phyloP scores from a whole-genome alignment of 1,140 invertebrate species.

The Caenorhabditis briggsae region DNA sequence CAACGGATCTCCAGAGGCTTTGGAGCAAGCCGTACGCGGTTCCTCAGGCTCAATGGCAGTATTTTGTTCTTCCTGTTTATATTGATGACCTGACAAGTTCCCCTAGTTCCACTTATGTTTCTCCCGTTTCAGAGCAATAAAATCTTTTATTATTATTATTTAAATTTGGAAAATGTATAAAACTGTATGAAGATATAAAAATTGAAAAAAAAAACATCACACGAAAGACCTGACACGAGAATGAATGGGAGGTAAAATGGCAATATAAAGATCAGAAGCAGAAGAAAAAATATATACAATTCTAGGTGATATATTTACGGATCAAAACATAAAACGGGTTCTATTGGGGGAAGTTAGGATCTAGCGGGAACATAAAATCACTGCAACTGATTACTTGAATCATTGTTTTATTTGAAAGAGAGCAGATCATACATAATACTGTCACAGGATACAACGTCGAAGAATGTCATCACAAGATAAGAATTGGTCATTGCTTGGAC shows the following conservation, averaged over 20 bases:
- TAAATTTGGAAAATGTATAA: too few species aligned
- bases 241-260: background rate
- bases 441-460: constrained; percentile 56
- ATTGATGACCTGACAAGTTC: background rate
- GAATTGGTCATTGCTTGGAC: constrained; percentile 57
- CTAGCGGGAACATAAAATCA: background rate
- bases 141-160: too few species aligned
- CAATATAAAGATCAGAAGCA: background rate
- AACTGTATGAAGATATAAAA: background rate
- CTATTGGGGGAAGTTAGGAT: background rate
- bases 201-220: background rate
- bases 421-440: constrained; percentile 46
- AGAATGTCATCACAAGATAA: constrained; percentile 60
- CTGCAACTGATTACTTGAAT: background rate
- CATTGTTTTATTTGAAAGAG: background rate
- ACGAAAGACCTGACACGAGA: constrained; percentile 19
- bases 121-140: background rate
- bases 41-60: constrained; percentile 29
- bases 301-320: too few species aligned
- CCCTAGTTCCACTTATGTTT: background rate
- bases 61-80: constrained; percentile 46
- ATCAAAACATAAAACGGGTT: too few species aligned
- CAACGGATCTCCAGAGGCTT: background rate
- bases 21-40: constrained; percentile 38
- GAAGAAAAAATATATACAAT: background rate